phyloP scores from a whole-genome alignment of 2,888 invertebrate genomes.

The Coelinius sp. region DNA sequence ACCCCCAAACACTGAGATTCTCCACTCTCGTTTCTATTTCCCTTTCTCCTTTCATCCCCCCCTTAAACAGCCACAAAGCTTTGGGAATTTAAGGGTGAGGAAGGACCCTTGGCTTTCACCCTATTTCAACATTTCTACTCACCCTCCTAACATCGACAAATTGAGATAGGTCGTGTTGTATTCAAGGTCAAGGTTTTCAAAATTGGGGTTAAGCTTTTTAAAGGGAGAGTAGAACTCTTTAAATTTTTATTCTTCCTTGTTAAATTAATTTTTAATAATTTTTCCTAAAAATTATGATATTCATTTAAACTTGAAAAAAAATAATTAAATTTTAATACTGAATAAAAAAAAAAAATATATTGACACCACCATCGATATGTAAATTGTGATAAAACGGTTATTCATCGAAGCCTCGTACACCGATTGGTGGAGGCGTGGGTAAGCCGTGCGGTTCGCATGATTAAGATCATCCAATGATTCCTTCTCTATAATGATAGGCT shows the following conservation, averaged over 20 bases:
- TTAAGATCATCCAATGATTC: constrained; percentile 71
- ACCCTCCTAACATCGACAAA: constrained; percentile 39
- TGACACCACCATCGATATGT: neutral
- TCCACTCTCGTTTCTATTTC: constrained; percentile 41
- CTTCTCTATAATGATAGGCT: constrained; percentile 71
- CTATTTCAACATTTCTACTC: neutral
- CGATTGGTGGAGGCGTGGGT: constrained; percentile 65
- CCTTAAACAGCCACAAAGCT: constrained; percentile 55
- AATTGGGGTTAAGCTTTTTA: constrained; percentile 15
- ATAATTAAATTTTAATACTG: too few species aligned
- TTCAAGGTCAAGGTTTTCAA: constrained; percentile 7
- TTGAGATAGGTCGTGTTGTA: constrained; percentile 60
- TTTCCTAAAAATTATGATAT: too few species aligned
- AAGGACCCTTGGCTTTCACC: constrained; percentile 19
- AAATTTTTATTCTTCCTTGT: neutral
- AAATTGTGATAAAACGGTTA: constrained; percentile 56
- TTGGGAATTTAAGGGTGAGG: constrained; percentile 61
- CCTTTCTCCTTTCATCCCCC: constrained; percentile 40
- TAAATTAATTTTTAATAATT: too few species aligned
- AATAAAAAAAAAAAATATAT: too few species aligned
- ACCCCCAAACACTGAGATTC: constrained; percentile 32
- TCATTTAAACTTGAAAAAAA: too few species aligned
- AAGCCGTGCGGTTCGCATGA: constrained; percentile 68
- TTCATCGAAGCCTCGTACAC: constrained; percentile 57
- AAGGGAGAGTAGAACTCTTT: neutral